phyloP scores from a whole-genome alignment of 2,113 vertebrate species.

The Anoplopoma fimbria region DNA sequence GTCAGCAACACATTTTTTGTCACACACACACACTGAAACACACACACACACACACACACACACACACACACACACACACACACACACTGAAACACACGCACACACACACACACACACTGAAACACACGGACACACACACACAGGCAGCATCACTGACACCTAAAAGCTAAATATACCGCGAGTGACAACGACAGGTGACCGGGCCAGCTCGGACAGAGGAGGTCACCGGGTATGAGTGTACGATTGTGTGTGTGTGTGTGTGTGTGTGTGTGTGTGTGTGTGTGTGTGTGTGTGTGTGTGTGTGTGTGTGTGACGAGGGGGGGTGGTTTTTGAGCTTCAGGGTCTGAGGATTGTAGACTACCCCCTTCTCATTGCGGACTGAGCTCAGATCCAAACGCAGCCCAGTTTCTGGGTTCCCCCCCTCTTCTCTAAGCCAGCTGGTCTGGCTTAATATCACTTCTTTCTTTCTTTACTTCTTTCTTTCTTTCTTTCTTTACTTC shows the following conservation, averaged over 20 bases:
- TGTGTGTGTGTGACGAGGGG: slow-evolving; percentile 4
- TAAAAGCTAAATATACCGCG: slow-evolving; percentile 73
- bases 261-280: slow-evolving; percentile 27
- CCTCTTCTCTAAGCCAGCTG: slow-evolving; percentile 77
- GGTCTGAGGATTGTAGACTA: slow-evolving; percentile 33
- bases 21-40: slow-evolving; percentile 34
- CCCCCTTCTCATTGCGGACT: slow-evolving; percentile 42
- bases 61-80: slow-evolving; percentile 36
- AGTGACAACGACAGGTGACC: slow-evolving; percentile 75
- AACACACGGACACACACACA: slow-evolving; percentile 35
- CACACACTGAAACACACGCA: slow-evolving; percentile 37
- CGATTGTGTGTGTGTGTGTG: too few relatives aligned
- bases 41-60: slow-evolving; percentile 38
- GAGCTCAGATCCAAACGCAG: slow-evolving; percentile 65
- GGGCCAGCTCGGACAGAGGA: slow-evolving; percentile 51
- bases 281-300: background rate
- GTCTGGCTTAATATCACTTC: slow-evolving; percentile 76
- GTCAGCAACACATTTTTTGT: slow-evolving; percentile 73
- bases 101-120: slow-evolving; percentile 36
- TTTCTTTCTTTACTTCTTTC: slow-evolving; percentile 13
- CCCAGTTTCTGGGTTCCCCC: slow-evolving; percentile 66
- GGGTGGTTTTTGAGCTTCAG: slow-evolving; percentile 43
- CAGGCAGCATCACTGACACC: slow-evolving; percentile 71
- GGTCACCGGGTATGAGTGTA: slow-evolving; percentile 65
- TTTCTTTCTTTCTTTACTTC: background rate